A percentile compares a stretch with the other conserved stretches of the same genome.
Conservation (phyloP, 2,113 vertebrate species). For the Entelurus aequoreus region DNA sequence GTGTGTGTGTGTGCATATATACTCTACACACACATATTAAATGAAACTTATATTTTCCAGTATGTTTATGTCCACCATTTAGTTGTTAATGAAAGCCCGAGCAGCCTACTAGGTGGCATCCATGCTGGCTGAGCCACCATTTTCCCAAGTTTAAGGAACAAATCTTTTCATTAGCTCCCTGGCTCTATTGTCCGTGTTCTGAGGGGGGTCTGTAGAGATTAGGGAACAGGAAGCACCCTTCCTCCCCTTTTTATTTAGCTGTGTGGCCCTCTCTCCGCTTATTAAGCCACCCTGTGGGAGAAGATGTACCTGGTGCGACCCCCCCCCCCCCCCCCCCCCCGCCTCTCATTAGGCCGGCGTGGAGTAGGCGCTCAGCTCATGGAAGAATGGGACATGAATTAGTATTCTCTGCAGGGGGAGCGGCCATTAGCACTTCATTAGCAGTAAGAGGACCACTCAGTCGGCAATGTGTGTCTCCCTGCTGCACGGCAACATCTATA, state of each 20-base stretch:
- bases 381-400: conserved; percentile 74
- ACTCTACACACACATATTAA: no score
- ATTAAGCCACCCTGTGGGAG: conserved; percentile 67
- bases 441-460: conserved; percentile 70
- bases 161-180: conserved; percentile 53
- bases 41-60: no score
- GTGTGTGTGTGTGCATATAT: no score
- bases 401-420: conserved; percentile 74
- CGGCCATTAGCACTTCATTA: conserved; percentile 79
- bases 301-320: conserved; percentile 68
- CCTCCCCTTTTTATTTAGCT: conserved; percentile 47
- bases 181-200: conserved; percentile 54
- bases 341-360: conserved; percentile 68
- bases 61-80: background rate
- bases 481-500: conserved; percentile 33
- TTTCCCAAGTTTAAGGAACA: conserved; percentile 34
- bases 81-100: conserved; percentile 3
- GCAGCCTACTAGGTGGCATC: conserved; percentile 26
- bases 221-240: conserved; percentile 69
- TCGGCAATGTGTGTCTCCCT: conserved; percentile 56
- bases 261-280: conserved; percentile 51
- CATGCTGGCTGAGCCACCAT: conserved; percentile 26
- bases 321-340: conserved; percentile 40
- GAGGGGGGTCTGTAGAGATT: conserved; percentile 59
- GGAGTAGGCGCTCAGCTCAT: conserved; percentile 63